These are phyloP conservation scores for Heliconius ismenius DNA, from an alignment of 2,888 invertebrate genomes.

Conservation along the genomic window DNA sequence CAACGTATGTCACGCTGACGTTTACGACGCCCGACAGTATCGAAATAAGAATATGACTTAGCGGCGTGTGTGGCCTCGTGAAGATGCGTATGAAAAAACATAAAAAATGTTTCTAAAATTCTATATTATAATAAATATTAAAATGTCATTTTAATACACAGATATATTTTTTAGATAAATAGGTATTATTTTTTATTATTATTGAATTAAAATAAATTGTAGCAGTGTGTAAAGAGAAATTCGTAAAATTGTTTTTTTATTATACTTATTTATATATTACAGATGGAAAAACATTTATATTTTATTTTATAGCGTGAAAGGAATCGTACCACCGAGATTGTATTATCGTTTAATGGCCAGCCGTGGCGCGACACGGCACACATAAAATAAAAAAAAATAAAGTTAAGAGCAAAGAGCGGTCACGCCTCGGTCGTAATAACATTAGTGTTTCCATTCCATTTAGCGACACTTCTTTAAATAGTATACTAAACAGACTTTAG, in stretches of 20 bases:
- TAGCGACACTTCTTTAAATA: constrained; percentile 30
- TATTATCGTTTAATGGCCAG: constrained; percentile 72
- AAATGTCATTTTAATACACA: neutral
- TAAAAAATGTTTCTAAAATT: constrained; percentile 33
- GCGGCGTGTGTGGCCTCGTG: constrained; percentile 70
- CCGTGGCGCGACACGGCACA: constrained; percentile 58
- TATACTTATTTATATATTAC: neutral
- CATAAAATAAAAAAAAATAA: constrained; percentile 57
- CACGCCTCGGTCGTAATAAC: constrained; percentile 61
- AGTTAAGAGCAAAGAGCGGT: constrained; percentile 62
- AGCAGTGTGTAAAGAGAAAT: no score
- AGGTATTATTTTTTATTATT: neutral
- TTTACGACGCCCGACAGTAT: constrained; percentile 68
- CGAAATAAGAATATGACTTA: constrained; percentile 64
- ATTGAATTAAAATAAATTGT: neutral
- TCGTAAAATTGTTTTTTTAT: neutral
- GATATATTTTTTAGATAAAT: neutral
- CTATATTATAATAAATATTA: constrained; percentile 1
- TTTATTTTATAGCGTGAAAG: constrained; percentile 61
- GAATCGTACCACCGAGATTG: constrained; percentile 65
- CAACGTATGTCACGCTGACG: constrained; percentile 63
- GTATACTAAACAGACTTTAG: neutral
- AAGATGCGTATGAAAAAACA: constrained; percentile 50
- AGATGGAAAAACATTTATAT: constrained; percentile 13
- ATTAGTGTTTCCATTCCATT: constrained; percentile 62